Conservation (phyloP, 2,888 invertebrate genomes). For the Campopleginae sp. region DNA sequence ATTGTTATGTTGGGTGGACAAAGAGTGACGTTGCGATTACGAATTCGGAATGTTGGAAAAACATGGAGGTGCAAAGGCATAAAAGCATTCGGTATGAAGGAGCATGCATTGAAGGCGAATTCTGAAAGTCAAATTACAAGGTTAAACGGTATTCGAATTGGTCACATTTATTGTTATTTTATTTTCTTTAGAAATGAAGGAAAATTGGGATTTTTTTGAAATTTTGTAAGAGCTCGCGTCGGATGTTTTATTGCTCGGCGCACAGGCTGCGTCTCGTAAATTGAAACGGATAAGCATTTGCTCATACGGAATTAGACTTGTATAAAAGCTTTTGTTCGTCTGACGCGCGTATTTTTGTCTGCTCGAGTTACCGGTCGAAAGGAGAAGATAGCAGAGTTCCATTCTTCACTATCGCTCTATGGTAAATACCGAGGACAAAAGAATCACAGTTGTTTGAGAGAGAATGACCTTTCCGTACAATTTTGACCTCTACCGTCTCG, state of each 20-base stretch:
- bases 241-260: constrained; percentile 9
- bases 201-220: constrained; percentile 6
- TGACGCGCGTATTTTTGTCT: constrained; percentile 21
- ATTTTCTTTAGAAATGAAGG: not conserved
- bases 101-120: not conserved
- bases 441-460: not conserved
- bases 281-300: constrained; percentile 7
- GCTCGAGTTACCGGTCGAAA: not conserved
- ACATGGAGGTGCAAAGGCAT: not conserved
- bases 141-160: not conserved
- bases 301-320: constrained; percentile 15
- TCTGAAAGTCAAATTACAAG: constrained; percentile 36
- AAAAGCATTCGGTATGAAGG: not conserved
- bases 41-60: constrained; percentile 1
- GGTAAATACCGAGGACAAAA: constrained; percentile 20
- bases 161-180: not conserved
- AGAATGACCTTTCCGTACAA: constrained; percentile 21
- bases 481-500: constrained; percentile 3
- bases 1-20: not conserved
- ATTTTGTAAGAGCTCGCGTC: constrained; percentile 1
- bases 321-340: constrained; percentile 13
- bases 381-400: constrained; percentile 10
- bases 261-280: constrained; percentile 2
- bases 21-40: not conserved
- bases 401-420: constrained; percentile 14